phyloP scores from a whole-genome alignment of 2,888 invertebrate species.

The Frankliniella fusca region DNA sequence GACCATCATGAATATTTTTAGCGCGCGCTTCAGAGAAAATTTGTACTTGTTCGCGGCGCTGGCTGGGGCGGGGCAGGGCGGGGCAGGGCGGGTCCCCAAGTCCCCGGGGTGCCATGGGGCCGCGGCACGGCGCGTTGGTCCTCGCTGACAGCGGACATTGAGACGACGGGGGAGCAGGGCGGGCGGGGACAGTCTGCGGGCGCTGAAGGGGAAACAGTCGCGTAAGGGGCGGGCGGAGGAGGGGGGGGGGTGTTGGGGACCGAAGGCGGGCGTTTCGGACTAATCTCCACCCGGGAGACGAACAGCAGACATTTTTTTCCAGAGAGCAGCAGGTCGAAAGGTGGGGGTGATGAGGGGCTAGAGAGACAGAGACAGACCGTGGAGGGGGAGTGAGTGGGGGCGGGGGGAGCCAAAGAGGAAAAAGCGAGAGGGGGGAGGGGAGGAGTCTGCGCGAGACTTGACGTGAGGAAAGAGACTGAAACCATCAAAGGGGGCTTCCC shows the following conservation, averaged over 20 bases:
- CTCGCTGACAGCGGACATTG: neutral
- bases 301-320: neutral
- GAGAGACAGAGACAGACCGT: neutral
- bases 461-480: neutral
- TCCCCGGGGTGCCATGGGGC: conserved; percentile 6
- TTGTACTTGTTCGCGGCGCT: no score
- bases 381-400: neutral
- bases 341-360: neutral
- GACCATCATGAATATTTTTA: no score
- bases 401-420: neutral
- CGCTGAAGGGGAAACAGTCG: neutral
- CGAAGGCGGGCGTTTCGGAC: neutral
- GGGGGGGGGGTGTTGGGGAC: neutral
- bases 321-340: neutral
- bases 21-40: no score
- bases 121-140: neutral
- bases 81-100: neutral
- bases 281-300: conserved; percentile 14
- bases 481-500: neutral
- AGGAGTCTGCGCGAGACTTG: neutral
- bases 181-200: neutral
- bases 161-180: neutral
- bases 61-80: neutral
- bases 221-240: neutral
- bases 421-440: neutral